A percentile compares a stretch with the other conserved stretches of the same genome.
Conservation (phyloP, 2,797 vertebrate species). For the Sebastes cheni region DNA sequence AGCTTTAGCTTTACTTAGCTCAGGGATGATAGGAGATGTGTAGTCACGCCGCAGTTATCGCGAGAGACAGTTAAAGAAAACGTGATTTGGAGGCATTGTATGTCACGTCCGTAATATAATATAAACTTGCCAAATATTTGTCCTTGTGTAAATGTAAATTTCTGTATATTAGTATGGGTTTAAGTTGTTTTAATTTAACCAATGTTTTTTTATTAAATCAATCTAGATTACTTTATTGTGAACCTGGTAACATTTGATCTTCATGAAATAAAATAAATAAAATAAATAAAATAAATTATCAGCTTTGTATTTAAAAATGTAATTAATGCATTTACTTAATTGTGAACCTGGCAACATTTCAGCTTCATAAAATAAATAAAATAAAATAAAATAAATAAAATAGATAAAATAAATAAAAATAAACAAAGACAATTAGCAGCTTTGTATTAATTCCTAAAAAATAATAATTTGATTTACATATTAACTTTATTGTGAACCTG, state of each 20-base stretch:
- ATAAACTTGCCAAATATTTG: background rate
- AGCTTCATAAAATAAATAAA: background rate
- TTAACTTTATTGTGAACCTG: background rate
- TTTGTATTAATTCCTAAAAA: too few relatives aligned
- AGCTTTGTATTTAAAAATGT: too few relatives aligned
- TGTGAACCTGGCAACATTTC: background rate
- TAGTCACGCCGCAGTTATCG: constrained; percentile 44
- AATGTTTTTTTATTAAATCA: background rate
- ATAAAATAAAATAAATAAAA: background rate
- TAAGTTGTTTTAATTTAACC: background rate
- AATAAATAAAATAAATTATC: too few relatives aligned
- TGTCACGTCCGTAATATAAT: background rate
- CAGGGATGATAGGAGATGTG: constrained; percentile 22
- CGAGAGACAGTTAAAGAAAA: constrained; percentile 42
- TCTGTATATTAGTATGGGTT: background rate
- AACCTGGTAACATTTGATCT: background rate
- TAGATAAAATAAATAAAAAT: too few relatives aligned
- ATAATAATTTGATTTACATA: too few relatives aligned
- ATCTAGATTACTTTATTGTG: background rate
- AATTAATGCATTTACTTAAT: background rate
- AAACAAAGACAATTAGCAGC: too few relatives aligned
- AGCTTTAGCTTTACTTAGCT: constrained; percentile 53
- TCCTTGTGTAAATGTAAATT: rapidly evolving
- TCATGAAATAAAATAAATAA: background rate
- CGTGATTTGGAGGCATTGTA: constrained; percentile 27